Evolutionary conservation across 2,888 invertebrate genomes (phyloP), one percentile per base, ranked within the genome.

Genomic region (Lycocerus yunnanus): DNA sequence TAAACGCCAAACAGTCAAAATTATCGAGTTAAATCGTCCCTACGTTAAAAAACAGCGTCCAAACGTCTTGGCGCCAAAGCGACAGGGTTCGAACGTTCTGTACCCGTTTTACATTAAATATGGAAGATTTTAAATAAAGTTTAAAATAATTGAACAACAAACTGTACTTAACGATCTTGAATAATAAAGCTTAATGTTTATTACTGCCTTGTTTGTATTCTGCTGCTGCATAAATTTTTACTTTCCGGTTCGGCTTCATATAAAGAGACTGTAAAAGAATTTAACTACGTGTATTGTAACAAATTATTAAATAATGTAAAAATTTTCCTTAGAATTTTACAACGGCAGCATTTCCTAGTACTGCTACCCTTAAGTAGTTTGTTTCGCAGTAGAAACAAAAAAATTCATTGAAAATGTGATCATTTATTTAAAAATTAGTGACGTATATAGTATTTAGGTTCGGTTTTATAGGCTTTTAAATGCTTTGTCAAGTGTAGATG

Each of bases 401-500:
- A 43, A n/a, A n/a, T 43, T 43, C 43, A 43, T 43, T 43, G 43
- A 43, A 43, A 43, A 43, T n/a, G 43, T 43, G 43, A 43, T 43
- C 43, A 43, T 43, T 43, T 43, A 43, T 43, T 43, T 43, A n/a
- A 43, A 43, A 43, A 43, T 43, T 43, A 43, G 43, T 43, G 43
- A 43, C 43, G 43, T 43, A 43, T 43, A 43, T 43, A 43, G 43
- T 43, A 43, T 43, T 43, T 43, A 43, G 43, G 43, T n/a, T 43
- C 43, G 43, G 43, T 43, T 43, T 43, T 43, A 43, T 43, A 43
- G 43, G 43, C 43, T 43, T 43, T 43, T 43, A 43, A 68, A 68
- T 63, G 68, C 60, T 60, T 61, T 60, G 71, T 60, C 60, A 72
- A 72, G 43, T 72, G 59, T 68, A 68, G 61, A 63, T 72, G 61